Evolutionary conservation across 2,888 invertebrate species (phyloP).

Genomic region (Melieria crassipennis): DNA sequence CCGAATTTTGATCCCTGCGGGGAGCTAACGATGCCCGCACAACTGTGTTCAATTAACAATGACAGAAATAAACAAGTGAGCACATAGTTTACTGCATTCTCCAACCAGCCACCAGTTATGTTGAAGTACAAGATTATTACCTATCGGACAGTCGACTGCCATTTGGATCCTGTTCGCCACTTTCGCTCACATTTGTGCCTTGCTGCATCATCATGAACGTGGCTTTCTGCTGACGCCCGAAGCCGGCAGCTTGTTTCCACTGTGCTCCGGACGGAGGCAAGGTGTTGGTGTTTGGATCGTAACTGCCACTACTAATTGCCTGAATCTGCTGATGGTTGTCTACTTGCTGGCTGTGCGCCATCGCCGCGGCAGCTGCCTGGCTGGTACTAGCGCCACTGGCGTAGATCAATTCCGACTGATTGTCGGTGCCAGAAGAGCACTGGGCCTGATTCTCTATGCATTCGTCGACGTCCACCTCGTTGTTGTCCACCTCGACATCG

Average conservation of each 20-base stretch:
- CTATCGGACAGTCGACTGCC: constrained; percentile 55
- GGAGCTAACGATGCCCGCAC: constrained; percentile 68
- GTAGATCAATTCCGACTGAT: constrained; percentile 64
- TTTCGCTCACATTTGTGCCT: constrained; percentile 72
- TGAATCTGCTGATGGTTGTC: constrained; percentile 71
- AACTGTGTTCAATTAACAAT: not conserved
- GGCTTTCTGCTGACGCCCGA: constrained; percentile 58
- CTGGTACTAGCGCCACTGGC: constrained; percentile 53
- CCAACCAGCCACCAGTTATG: not conserved
- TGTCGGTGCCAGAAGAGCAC: constrained; percentile 64
- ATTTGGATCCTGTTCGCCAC: constrained; percentile 84
- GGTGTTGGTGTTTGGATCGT: constrained; percentile 68
- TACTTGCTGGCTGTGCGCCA: constrained; percentile 52
- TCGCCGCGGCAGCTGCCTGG: constrained; percentile 46
- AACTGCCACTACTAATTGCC: constrained; percentile 82
- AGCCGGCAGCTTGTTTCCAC: constrained; percentile 59
- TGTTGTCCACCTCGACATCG: constrained; percentile 66
- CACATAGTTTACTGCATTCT: not conserved
- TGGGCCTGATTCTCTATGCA: constrained; percentile 74
- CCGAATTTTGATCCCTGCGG: constrained; percentile 79
- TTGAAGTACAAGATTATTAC: constrained; percentile 39
- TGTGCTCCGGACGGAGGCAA: constrained; percentile 50
- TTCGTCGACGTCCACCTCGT: constrained; percentile 74
- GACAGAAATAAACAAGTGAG: not conserved
- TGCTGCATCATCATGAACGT: constrained; percentile 54